phyloP scores from a whole-genome alignment of 2,113 vertebrate species.

The Smithornis capensis region DNA sequence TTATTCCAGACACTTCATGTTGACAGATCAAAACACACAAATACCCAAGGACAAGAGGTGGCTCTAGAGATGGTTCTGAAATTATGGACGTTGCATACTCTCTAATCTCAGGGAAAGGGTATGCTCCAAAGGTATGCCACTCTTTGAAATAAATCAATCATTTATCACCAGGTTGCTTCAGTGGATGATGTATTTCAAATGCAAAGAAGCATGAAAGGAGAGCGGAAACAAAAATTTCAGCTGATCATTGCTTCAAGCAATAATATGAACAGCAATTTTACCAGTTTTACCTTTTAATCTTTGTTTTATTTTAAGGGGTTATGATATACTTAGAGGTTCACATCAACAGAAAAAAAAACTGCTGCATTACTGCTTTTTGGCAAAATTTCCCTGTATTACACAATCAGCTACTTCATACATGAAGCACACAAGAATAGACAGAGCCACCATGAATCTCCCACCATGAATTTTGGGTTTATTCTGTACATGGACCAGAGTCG shows the following conservation, averaged over 20 bases:
- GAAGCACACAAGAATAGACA: not conserved
- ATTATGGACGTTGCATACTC: not conserved
- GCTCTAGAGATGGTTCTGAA: not conserved
- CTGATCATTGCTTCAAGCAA: not conserved
- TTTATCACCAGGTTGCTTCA: not conserved
- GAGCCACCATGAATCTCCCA: not conserved
- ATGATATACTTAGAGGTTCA: not conserved
- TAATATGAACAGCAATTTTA: not conserved
- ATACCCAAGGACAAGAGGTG: not conserved
- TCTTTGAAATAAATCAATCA: not conserved
- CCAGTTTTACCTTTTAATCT: not conserved
- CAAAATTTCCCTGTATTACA: conserved; percentile 1
- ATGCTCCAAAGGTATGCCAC: not conserved
- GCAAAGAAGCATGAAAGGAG: not conserved
- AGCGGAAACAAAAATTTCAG: not conserved
- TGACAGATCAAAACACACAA: not conserved
- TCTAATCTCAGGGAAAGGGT: not conserved
- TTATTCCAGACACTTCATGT: conserved; percentile 19
- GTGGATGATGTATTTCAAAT: not conserved
- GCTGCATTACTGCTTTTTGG: not conserved
- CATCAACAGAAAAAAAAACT: not conserved
- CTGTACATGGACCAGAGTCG: not conserved
- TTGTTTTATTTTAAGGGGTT: not conserved
- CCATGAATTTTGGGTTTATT: not conserved
- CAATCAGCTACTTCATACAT: conserved; percentile 27